Conservation (phyloP, 2,113 vertebrate species). For the Abramis brama region DNA sequence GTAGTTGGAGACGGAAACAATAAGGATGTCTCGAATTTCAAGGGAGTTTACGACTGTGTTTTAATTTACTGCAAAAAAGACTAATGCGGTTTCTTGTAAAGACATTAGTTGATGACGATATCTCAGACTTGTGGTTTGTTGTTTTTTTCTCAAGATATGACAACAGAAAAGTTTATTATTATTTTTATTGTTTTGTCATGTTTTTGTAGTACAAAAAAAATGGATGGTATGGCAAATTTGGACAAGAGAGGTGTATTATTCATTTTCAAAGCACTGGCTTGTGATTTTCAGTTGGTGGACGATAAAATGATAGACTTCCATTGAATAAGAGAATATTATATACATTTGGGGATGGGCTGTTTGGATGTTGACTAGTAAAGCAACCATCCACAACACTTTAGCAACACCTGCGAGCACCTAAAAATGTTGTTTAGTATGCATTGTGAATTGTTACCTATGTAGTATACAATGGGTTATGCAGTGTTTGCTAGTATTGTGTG, state of each 20-base stretch:
- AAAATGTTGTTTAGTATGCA: not conserved
- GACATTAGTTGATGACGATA: not conserved
- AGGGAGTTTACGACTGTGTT: conserved; percentile 41
- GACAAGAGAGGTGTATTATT: not conserved
- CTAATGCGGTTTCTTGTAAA: conserved; percentile 19
- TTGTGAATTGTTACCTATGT: not conserved
- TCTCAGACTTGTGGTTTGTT: not conserved
- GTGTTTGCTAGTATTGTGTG: not conserved
- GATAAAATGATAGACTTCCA: not conserved
- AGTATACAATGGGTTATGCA: not conserved
- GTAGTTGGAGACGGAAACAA: conserved; percentile 38
- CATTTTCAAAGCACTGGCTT: not conserved
- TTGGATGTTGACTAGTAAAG: not conserved
- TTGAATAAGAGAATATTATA: not conserved
- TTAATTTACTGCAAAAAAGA: conserved; percentile 34
- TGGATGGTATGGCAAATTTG: not conserved
- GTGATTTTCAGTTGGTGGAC: not conserved
- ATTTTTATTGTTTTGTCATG: not conserved
- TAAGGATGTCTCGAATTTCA: conserved; percentile 62
- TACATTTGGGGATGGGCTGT: not conserved
- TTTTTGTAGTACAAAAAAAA: not conserved
- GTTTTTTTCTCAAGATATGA: not conserved
- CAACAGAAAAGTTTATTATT: not conserved
- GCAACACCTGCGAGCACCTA: not conserved
- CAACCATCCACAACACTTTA: not conserved